phyloP scores from a whole-genome alignment of 2,113 vertebrate species.

The Colossoma macropomum region DNA sequence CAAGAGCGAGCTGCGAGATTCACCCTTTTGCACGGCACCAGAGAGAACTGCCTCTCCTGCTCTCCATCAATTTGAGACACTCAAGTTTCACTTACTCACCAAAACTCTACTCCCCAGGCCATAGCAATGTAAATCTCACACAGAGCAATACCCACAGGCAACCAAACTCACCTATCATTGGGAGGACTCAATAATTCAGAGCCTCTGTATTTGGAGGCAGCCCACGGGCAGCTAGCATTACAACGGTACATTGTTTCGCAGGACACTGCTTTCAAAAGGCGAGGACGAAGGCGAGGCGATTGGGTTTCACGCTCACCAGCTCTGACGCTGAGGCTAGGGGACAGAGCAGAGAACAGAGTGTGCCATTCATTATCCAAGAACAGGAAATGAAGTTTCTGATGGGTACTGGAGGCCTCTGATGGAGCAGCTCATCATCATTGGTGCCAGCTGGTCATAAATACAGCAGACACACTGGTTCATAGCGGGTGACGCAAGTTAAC shows the following conservation, averaged over 20 bases:
- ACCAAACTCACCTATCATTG: not conserved
- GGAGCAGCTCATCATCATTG: conserved; percentile 11
- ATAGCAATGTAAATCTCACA: conserved; percentile 39
- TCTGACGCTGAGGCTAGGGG: not conserved
- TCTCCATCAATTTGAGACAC: not conserved
- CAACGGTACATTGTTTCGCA: conserved; percentile 31
- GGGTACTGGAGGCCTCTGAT: conserved; percentile 17
- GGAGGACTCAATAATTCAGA: conserved; percentile 47
- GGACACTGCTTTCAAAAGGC: conserved; percentile 37
- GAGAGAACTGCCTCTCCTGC: not conserved
- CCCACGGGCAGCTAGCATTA: not conserved
- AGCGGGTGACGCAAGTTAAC: not conserved
- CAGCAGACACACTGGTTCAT: not conserved
- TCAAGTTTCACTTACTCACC: conserved; percentile 17
- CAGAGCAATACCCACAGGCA: not conserved
- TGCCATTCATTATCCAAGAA: conserved; percentile 11
- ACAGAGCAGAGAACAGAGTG: not conserved
- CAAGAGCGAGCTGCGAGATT: not conserved
- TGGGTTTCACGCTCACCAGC: conserved; percentile 30
- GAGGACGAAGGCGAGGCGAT: conserved; percentile 37
- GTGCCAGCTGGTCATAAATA: conserved; percentile 31
- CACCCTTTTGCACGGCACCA: not conserved
- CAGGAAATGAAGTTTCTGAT: not conserved
- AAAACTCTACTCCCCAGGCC: not conserved
- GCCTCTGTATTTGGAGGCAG: conserved; percentile 9